These are phyloP conservation scores for Ectemnius lituratus DNA, from an alignment of 2,888 invertebrate genomes.

Conservation along the genomic window DNA sequence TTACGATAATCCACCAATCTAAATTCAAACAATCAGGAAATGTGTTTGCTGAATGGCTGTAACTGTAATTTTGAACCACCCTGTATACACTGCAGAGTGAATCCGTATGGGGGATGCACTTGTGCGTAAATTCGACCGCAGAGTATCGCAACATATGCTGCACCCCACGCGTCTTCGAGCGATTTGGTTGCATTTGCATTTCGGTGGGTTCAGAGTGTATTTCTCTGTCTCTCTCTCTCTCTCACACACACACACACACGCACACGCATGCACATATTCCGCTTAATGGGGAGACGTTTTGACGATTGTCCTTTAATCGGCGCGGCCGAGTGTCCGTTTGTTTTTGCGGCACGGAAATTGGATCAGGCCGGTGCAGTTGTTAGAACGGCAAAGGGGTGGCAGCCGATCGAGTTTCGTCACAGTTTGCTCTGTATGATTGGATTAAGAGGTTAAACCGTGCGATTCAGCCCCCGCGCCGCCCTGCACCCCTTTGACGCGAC, in stretches of 20 bases:
- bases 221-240: too few relatives aligned
- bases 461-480: not conserved
- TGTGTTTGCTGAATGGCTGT: too few relatives aligned
- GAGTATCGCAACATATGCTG: constrained; percentile 56
- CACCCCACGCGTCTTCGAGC: constrained; percentile 44
- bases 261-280: too few relatives aligned
- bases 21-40: too few relatives aligned
- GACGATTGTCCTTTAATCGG: constrained; percentile 36
- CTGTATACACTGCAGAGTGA: too few relatives aligned
- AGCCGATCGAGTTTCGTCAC: constrained; percentile 9
- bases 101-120: not conserved
- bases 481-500: constrained; percentile 37
- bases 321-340: constrained; percentile 26
- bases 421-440: not conserved
- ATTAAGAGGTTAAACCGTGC: too few relatives aligned
- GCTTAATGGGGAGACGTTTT: constrained; percentile 43
- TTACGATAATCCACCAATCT: too few relatives aligned
- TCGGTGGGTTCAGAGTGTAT: constrained; percentile 28
- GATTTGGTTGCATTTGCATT: constrained; percentile 51
- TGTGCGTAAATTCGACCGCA: constrained; percentile 55
- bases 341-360: not conserved
- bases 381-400: constrained; percentile 2
- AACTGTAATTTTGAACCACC: too few relatives aligned
- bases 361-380: too few relatives aligned
- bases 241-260: too few relatives aligned